Conservation (phyloP, 2,888 invertebrate genomes). For the Elysia crispata region DNA sequence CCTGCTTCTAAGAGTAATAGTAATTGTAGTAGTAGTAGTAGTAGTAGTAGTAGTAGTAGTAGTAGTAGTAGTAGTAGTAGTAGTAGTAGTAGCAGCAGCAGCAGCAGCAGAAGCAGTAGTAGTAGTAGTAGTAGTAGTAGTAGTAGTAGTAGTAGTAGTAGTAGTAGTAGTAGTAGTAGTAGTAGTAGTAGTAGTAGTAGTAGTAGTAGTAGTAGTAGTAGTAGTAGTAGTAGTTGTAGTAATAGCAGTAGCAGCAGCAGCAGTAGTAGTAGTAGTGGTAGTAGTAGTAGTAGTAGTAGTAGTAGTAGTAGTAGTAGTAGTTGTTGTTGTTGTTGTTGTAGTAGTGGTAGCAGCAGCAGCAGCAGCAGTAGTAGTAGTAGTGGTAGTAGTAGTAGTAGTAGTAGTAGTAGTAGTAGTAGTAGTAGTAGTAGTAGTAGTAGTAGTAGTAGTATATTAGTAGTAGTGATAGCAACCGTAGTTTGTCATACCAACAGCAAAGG, state of each 20-base stretch:
- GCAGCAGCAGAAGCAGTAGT: background rate
- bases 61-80: background rate
- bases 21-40: too few relatives aligned
- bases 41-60: too few relatives aligned
- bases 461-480: background rate
- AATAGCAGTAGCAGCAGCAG: conserved; percentile 1
- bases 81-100: conserved; percentile 5
- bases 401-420: background rate
- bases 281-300: conserved; percentile 3
- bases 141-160: conserved; percentile 9
- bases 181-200: conserved; percentile 12
- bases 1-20: too few relatives aligned
- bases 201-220: conserved; percentile 18
- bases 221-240: conserved; percentile 16
- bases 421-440: background rate
- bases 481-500: background rate
- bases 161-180: conserved; percentile 12
- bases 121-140: conserved; percentile 12
- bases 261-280: conserved; percentile 2
- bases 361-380: background rate
- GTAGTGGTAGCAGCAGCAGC: background rate
- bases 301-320: background rate
- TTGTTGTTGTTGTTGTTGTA: background rate
- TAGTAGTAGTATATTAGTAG: too few relatives aligned
- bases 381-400: conserved; percentile 2